phyloP scores from a whole-genome alignment of 1,140 invertebrate species.

The Papilio aristodemus region DNA sequence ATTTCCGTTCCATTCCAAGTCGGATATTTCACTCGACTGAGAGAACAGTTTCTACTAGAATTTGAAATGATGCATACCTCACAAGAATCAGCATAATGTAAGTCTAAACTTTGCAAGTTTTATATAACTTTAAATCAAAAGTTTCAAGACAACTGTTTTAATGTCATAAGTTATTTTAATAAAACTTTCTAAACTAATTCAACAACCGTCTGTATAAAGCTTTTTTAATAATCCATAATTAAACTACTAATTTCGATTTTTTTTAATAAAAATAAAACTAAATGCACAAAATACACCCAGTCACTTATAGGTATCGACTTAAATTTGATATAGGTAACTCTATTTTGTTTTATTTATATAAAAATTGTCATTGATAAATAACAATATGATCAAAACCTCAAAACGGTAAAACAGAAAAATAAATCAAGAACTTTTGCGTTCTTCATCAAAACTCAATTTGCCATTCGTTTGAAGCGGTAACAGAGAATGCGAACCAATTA shows the following conservation, averaged over 20 bases:
- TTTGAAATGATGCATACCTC: constrained; percentile 19
- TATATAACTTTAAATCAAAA: constrained; percentile 6
- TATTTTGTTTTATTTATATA: no score
- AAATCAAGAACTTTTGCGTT: constrained; percentile 6
- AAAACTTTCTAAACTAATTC: not conserved
- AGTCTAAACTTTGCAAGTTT: constrained; percentile 4
- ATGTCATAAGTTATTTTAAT: not conserved
- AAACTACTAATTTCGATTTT: no score
- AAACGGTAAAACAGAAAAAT: not conserved
- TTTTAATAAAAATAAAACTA: no score
- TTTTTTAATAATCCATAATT: no score
- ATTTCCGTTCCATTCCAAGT: constrained; percentile 8
- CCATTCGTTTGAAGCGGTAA: constrained; percentile 23
- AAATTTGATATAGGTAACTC: no score
- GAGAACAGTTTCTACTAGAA: not conserved
- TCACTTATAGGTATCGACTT: no score
- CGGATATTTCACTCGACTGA: constrained; percentile 4
- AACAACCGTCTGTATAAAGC: not conserved
- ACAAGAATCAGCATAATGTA: constrained; percentile 18
- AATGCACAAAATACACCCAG: no score
- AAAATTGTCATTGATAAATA: no score
- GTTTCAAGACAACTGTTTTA: constrained; percentile 9
- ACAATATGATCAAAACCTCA: not conserved
- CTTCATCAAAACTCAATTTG: constrained; percentile 23
- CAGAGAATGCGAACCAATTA: constrained; percentile 40